Base-by-base conservation (phyloP, 2,888 invertebrate genomes). In the Axea sp. region DNA sequence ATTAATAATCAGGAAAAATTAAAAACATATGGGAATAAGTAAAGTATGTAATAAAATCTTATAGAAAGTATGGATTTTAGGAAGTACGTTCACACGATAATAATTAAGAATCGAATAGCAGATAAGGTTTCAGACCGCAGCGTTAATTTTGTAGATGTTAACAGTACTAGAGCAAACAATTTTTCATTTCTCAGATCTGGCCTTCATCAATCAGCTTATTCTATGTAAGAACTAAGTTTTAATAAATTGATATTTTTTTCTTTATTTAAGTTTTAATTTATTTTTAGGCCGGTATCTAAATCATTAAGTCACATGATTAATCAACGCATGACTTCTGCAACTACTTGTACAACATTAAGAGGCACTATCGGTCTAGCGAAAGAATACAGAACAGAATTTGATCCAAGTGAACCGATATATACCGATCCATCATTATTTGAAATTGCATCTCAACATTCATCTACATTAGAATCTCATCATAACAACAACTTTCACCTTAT, bases 321-420 rank as follows among this genome's bases (percentile, higher is more conserved):
- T 59, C 85, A 86, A 69, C 82, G 81, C 2, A 68, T 82, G 78
- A 64, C 85, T 77, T 72, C 89, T 0, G 88, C 89, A 74, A 88
- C 88, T 75, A 51, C 57, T 14, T 68, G 57, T 45, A 68, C 68
- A 12, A 88, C 88, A 11, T 85, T 90, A 64, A 88, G 89, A 74
- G 88, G 90, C 84, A 78, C 90, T 84, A 82, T 90, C 87, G 80
- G 89, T 86, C 26, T 90, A 86, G 45, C 90, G 86, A 75, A 55
- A 65, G 65, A 55, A 33, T 74, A 65, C 12, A 59, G 91, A 88
- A 11, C 89, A 87, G 74, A 90, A 47, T 95, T 95, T 83, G 95
- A 96, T 86, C 96, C 96, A 26, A 96, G 96, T 84, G 96, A 96
- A 86, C 96, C 96, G 0, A 96, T 96, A 80, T 96, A 96, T 88